Conservation (phyloP, 2,888 invertebrate genomes). For the Scaptomyza polygonia region DNA sequence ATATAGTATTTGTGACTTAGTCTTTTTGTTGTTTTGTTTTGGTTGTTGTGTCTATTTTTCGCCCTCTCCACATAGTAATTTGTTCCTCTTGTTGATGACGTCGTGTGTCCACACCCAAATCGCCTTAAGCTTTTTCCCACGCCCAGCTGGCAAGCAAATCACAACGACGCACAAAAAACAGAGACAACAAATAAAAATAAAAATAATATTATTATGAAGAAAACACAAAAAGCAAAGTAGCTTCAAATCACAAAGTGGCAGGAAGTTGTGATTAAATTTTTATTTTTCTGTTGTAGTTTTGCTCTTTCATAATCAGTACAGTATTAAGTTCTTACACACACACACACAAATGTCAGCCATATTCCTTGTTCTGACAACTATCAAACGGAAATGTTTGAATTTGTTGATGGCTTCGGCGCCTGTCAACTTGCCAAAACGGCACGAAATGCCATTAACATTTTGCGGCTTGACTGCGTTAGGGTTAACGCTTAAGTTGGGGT, state of each 20-base stretch:
- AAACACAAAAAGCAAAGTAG: slow-evolving; percentile 19
- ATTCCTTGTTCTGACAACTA: slow-evolving; percentile 17
- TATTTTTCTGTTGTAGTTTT: slow-evolving; percentile 18
- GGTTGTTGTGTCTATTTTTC: not conserved
- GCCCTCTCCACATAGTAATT: slow-evolving; percentile 8
- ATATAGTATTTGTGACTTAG: slow-evolving; percentile 6
- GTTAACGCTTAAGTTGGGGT: not conserved
- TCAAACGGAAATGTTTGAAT: too few relatives aligned
- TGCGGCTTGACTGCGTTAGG: not conserved
- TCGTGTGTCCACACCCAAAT: slow-evolving; percentile 59
- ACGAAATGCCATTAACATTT: slow-evolving; percentile 37
- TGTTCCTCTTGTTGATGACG: slow-evolving; percentile 40
- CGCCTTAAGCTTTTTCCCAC: slow-evolving; percentile 77
- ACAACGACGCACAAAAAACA: slow-evolving; percentile 29
- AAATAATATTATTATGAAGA: slow-evolving; percentile 33
- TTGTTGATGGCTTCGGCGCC: slow-evolving; percentile 20
- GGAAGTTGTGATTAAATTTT: slow-evolving; percentile 75
- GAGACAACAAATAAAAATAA: slow-evolving; percentile 17
- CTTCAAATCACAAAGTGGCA: slow-evolving; percentile 60
- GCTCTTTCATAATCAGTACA: slow-evolving; percentile 38
- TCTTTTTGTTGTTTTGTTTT: slow-evolving; percentile 13
- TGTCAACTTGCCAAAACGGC: slow-evolving; percentile 35
- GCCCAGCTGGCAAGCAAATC: slow-evolving; percentile 65
- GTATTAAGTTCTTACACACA: not conserved
- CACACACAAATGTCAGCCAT: not conserved